Evolutionary conservation across 2,797 vertebrate genomes (phyloP), one percentile per base, ranked within the genome.

Genomic region (Hapalemur alaotrensis): DNA sequence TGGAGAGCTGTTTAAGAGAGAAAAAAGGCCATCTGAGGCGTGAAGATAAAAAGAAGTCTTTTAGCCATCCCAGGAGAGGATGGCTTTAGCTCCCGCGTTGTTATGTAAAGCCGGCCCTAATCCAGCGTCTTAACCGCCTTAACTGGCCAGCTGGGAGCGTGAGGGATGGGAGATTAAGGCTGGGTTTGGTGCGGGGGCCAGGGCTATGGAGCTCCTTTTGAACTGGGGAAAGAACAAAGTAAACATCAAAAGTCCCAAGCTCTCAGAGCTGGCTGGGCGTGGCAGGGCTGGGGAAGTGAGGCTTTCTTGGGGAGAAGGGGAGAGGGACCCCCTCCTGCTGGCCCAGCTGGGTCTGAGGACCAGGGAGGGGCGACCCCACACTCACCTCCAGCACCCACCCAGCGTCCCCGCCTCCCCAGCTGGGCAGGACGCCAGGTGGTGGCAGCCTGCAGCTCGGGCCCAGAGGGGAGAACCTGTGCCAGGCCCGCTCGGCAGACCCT

Each of bases 61-160:
- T 97, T 98, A 98, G 98, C 90, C 69, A 85, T 96, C 97, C 96
- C 97, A 28, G 97, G 98, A 97, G 96, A 97, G 95, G 95, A 93
- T 94, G 98, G 98, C 98, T 99, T 98, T 98, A 98, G 98, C 98
- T 98, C 98, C 98, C 93, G 97, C 97, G 98, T 98, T 98, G 98
- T 98, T 98, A 98, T 98, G 98, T 98, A 98, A 99, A 98, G 98
- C 98, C 98, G 94, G 97, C 98, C 98, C 98, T 98, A 98, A 99
- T 99, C 98, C 98, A 91, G 98, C 96, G 97, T 98, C 97, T 99
- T 98, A 98, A 98, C 98, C 95, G 98, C 98, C 98, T 98, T 99
- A 98, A 98, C 98, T 97, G 98, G 98, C 98, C 98, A 98, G 98
- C 98, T 98, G 98, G 98, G 98, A 98, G 98, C 97, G 84, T 93